Percentiles rank a stretch among this genome's conserved stretches.
Evolutionary conservation across 2,113 vertebrate species (phyloP).

Genomic region (Lampris incognitus): DNA sequence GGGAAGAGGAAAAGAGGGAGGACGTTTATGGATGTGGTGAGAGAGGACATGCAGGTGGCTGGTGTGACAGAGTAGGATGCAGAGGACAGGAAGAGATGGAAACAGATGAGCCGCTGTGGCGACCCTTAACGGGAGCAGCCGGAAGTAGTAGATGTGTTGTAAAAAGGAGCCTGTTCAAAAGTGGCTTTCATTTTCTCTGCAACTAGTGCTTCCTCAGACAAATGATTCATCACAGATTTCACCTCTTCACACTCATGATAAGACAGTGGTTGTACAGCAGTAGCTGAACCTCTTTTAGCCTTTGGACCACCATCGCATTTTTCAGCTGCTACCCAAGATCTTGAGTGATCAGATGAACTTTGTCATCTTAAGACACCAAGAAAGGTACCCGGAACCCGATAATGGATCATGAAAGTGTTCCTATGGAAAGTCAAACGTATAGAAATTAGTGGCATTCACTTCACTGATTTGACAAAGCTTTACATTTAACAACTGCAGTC

Average conservation of each 20-base stretch:
- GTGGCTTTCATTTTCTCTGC: neutral
- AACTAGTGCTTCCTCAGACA: neutral
- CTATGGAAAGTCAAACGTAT: too few species aligned
- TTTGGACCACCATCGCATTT: slow-evolving; percentile 3
- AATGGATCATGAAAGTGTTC: slow-evolving; percentile 12
- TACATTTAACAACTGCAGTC: neutral
- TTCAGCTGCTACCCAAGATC: slow-evolving; percentile 2
- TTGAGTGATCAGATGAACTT: neutral
- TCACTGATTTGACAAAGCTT: neutral
- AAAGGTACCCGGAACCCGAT: slow-evolving; percentile 15
- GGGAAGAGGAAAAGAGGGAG: too few species aligned
- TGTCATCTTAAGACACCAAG: slow-evolving; percentile 1
- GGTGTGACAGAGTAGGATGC: too few species aligned
- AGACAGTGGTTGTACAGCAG: neutral
- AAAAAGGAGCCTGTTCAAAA: neutral
- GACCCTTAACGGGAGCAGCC: too few species aligned
- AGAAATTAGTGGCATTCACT: too few species aligned
- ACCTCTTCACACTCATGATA: slow-evolving; percentile 1
- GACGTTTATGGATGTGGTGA: too few species aligned
- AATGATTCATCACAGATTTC: slow-evolving; percentile 5
- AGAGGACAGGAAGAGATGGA: too few species aligned
- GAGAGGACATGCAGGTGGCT: too few species aligned
- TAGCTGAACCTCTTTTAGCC: neutral
- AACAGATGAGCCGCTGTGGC: too few species aligned
- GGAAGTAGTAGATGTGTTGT: too few species aligned